A percentile compares a stretch with the other conserved stretches of the same genome.
These are phyloP conservation scores for Hypanus sabinus DNA, from an alignment of 2,113 vertebrate species.

Conservation along the genomic window DNA sequence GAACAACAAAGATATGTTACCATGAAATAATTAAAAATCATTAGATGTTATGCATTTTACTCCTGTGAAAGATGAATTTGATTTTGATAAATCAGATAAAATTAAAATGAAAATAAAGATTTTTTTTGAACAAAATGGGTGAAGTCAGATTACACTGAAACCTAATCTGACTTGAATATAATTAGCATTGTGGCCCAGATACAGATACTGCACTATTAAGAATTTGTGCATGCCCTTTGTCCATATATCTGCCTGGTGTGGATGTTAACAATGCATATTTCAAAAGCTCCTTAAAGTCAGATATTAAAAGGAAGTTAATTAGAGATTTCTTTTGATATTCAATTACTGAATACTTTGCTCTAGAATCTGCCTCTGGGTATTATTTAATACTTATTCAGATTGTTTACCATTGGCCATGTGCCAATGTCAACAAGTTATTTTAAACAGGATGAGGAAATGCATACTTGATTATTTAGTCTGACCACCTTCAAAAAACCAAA, in stretches of 20 bases:
- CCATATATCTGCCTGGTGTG: background rate
- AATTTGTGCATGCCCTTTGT: background rate
- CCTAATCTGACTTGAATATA: background rate
- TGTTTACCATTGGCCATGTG: background rate
- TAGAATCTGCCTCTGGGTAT: background rate
- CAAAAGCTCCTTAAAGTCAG: background rate
- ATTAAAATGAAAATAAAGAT: background rate
- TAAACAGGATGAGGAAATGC: background rate
- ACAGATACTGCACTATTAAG: background rate
- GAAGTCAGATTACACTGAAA: background rate
- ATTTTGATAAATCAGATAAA: background rate
- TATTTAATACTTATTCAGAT: background rate
- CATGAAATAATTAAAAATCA: background rate
- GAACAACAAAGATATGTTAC: background rate
- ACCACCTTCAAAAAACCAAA: background rate
- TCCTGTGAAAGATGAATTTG: background rate
- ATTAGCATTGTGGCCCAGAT: background rate
- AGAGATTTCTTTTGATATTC: background rate
- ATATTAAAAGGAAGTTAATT: background rate
- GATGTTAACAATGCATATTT: background rate
- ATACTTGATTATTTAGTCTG: background rate
- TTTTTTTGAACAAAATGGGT: background rate
- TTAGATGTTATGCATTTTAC: background rate
- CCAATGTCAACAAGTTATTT: background rate
- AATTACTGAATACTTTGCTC: background rate